Conservation (phyloP, 2,113 vertebrate species). For the Ivindomyrus marchei region DNA sequence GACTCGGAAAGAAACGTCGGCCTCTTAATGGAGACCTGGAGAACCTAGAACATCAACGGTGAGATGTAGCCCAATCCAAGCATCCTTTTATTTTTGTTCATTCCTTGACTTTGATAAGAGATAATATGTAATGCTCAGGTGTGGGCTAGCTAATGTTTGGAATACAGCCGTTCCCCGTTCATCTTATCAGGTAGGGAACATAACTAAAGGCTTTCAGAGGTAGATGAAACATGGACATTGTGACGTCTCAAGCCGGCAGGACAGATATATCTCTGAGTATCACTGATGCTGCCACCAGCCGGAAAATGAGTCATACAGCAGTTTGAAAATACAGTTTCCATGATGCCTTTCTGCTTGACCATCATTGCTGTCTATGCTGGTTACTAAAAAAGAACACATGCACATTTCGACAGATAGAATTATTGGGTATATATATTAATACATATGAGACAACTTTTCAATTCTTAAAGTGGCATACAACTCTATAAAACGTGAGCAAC, state of each 20-base stretch:
- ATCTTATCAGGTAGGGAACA: background rate
- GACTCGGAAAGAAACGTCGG: slow-evolving; percentile 42
- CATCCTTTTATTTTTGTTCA: slow-evolving; percentile 36
- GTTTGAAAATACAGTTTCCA: background rate
- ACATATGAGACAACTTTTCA: background rate
- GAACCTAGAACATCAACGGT: slow-evolving; percentile 54
- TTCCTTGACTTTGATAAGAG: background rate
- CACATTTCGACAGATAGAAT: background rate
- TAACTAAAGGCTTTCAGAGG: background rate
- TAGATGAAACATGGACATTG: background rate
- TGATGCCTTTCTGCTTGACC: background rate
- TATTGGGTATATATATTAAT: background rate
- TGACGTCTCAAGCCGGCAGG: background rate
- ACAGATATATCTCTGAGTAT: background rate
- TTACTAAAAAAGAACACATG: background rate
- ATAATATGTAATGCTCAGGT: background rate
- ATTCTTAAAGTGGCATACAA: background rate
- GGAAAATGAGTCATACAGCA: background rate
- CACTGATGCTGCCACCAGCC: background rate
- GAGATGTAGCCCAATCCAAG: slow-evolving; percentile 35
- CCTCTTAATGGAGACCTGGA: slow-evolving; percentile 45
- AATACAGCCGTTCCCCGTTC: background rate
- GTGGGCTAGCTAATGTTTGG: background rate
- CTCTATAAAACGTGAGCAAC: background rate
- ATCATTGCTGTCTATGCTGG: background rate